phyloP scores from a whole-genome alignment of 2,797 vertebrate genomes.

The Eleutherodactylus coqui region DNA sequence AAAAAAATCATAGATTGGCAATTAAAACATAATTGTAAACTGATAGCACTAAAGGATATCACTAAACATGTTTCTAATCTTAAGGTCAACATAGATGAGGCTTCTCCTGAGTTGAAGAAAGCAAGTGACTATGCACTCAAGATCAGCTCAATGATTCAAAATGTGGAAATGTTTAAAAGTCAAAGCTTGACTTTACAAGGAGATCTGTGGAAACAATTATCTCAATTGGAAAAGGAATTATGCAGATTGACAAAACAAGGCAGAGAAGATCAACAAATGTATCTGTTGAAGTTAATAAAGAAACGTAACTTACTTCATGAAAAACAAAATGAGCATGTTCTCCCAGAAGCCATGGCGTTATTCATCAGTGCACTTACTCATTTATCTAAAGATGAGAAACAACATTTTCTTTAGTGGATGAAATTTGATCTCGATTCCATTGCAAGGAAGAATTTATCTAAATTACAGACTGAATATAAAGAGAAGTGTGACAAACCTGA shows the following conservation, averaged over 20 bases:
- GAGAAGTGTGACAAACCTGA: constrained; percentile 62
- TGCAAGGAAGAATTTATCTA: constrained; percentile 68
- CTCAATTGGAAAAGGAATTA: background rate
- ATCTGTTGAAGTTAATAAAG: constrained; percentile 16
- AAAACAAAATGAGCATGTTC: no score
- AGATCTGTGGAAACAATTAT: background rate
- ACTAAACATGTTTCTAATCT: background rate
- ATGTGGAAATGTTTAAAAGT: background rate
- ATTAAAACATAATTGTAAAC: background rate
- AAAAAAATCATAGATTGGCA: background rate
- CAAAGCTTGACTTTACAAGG: background rate
- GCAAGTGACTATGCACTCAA: background rate
- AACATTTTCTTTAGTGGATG: no score
- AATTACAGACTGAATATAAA: constrained; percentile 68
- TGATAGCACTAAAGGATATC: background rate
- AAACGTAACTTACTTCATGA: no score
- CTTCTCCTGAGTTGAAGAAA: background rate
- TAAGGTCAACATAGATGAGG: background rate
- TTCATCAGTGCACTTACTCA: no score
- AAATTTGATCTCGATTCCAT: no score
- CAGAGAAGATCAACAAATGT: background rate
- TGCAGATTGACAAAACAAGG: constrained; percentile 22
- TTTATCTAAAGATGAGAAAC: no score
- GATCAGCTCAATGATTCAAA: background rate
- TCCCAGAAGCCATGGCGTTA: no score